A percentile compares a stretch with the other conserved stretches of the same genome.
Evolutionary conservation across 1,140 invertebrate species (phyloP).

Genomic region (Solenopsis invicta): DNA sequence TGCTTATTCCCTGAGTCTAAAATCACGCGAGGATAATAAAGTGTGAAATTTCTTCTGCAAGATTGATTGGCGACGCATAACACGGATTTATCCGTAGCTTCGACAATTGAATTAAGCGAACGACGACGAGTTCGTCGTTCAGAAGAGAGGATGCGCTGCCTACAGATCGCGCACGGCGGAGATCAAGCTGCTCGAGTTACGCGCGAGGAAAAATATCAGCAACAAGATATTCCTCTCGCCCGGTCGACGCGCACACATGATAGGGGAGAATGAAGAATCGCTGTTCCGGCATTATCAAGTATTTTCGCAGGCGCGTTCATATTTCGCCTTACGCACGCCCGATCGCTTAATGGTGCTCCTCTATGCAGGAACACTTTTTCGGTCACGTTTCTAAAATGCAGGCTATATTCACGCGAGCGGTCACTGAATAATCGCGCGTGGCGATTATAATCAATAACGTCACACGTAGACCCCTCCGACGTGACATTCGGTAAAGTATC

Average conservation of each 20-base stretch:
- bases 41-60: not conserved
- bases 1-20: not conserved
- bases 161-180: not conserved
- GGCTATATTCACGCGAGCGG: not conserved
- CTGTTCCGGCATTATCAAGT: constrained; percentile 46
- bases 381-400: not conserved
- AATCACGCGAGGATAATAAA: not conserved
- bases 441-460: constrained; percentile 46
- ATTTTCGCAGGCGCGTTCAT: constrained; percentile 34
- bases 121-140: not conserved
- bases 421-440: constrained; percentile 17
- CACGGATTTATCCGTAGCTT: not conserved
- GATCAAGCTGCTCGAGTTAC: constrained; percentile 50
- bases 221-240: constrained; percentile 40
- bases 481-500: constrained; percentile 15
- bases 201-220: constrained; percentile 26
- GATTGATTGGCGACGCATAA: not conserved
- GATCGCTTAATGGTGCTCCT: constrained; percentile 43
- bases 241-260: constrained; percentile 9
- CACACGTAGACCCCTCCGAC: constrained; percentile 13
- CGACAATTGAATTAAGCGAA: not conserved
- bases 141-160: not conserved
- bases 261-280: constrained; percentile 44
- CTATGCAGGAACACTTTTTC: constrained; percentile 12
- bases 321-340: constrained; percentile 35